Evolutionary conservation across 2,888 invertebrate species (phyloP), one percentile per base, ranked within the genome.

Genomic region (Drosophila parthenogenetica): DNA sequence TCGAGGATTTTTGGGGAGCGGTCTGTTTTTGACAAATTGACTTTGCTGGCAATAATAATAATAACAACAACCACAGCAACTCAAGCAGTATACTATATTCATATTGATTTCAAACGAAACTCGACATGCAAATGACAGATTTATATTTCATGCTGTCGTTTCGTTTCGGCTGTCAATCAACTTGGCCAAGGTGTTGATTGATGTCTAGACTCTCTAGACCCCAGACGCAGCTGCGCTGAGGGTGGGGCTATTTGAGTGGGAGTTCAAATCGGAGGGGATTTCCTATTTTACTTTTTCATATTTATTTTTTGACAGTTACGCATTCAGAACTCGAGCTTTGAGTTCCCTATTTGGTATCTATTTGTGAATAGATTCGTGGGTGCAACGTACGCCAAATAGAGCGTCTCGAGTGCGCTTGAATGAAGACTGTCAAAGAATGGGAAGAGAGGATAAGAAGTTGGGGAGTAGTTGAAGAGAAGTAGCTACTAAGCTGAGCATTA

Each of bases 51-150:
- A 69, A 76, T 68, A 77, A 85, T 53, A 76, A 76, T 35, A 40
- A 60, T 51, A 69, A 37, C 45, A 73, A 45, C 63, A 64, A 53
- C 37, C 35, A 51, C 25, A 43, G 22, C 25, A 29, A 19, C 78
- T 73, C 75, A 76, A 87, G 81, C 71, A 69, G 62, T 72, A 35
- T 13, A 35, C 13, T 35, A 64, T 72, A 88, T 88, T 86, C 73
- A 86, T 83, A 78, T 85, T 76, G 74, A 88, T 85, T 86, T 88
- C 76, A 78, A 87, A 85, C 73, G 69, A 65, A 48, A 85, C 73
- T 79, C 68, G 60, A 81, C 73, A 84, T 89, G 89, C 89, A 89
- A 87, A 89, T 89, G 89, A 85, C 85, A 85, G 85, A 87, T 85
- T 85, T 85, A 84, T 85, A 63, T 89, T 81, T 73, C 72, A 76